Percentiles rank a stretch among this genome's conserved stretches.
These are phyloP conservation scores for Acrocephalus kingi DNA, from an alignment of 2,113 vertebrate genomes.

Conservation along the genomic window DNA sequence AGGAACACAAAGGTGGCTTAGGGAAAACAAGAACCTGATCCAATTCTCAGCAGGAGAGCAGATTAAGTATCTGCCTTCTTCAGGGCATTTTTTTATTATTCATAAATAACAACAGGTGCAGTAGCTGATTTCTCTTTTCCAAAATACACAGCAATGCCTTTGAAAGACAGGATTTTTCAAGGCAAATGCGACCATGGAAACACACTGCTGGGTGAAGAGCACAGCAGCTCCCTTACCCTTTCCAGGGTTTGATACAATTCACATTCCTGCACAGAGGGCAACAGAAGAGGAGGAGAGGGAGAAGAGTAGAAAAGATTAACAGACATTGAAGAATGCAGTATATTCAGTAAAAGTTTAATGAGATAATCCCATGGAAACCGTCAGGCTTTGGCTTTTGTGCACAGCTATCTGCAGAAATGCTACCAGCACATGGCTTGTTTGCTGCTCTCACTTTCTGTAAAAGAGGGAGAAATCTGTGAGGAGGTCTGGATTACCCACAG, in stretches of 20 bases:
- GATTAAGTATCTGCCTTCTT: neutral
- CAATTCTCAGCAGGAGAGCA: neutral
- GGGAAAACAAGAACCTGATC: neutral
- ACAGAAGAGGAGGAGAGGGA: neutral
- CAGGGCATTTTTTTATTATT: neutral
- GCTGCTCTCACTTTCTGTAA: neutral
- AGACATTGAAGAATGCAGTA: neutral
- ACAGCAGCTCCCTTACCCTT: neutral
- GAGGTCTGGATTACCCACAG: neutral
- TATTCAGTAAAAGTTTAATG: conserved; percentile 15
- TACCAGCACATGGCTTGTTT: neutral
- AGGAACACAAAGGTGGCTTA: neutral
- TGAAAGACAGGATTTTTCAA: neutral
- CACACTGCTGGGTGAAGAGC: neutral
- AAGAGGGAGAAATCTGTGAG: neutral
- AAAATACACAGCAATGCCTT: neutral
- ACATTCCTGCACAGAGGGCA: neutral
- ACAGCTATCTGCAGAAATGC: neutral
- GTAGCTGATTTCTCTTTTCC: neutral
- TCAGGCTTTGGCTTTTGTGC: neutral
- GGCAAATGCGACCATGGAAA: rapidly evolving
- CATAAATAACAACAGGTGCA: neutral
- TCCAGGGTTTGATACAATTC: rapidly evolving
- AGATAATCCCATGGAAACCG: conserved; percentile 24
- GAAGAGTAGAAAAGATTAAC: conserved; percentile 3